Conservation (phyloP, 1,140 invertebrate species). For the Conopomorpha cramerella region DNA sequence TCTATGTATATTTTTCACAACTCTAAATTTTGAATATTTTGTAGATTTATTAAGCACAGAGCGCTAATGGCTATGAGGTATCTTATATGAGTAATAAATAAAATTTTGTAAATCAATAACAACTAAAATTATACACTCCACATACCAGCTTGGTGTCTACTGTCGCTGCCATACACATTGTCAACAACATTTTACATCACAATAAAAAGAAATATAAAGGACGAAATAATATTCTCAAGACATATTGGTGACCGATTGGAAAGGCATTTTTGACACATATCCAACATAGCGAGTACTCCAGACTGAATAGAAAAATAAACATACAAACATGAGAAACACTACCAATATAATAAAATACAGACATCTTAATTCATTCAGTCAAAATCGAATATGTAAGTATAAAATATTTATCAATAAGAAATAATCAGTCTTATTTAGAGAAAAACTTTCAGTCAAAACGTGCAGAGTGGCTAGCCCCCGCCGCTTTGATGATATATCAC, state of each 20-base stretch:
- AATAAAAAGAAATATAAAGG: slow-evolving; percentile 26
- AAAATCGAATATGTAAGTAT: slow-evolving; percentile 56
- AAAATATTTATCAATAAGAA: slow-evolving; percentile 61
- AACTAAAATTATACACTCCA: slow-evolving; percentile 41
- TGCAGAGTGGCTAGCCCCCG: slow-evolving; percentile 27
- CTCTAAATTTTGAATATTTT: slow-evolving; percentile 37
- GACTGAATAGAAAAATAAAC: slow-evolving; percentile 41
- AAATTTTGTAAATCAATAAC: slow-evolving; percentile 56
- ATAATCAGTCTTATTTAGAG: slow-evolving; percentile 64
- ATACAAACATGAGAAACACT: slow-evolving; percentile 39
- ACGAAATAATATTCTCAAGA: slow-evolving; percentile 23
- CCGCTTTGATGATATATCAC: slow-evolving; percentile 56
- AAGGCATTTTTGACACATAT: slow-evolving; percentile 55
- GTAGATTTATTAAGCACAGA: slow-evolving; percentile 38
- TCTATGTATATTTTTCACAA: slow-evolving; percentile 58
- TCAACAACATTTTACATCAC: slow-evolving; percentile 55
- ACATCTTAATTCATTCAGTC: slow-evolving; percentile 56
- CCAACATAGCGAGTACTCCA: slow-evolving; percentile 57
- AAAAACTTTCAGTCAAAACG: slow-evolving; percentile 54
- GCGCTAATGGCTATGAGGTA: slow-evolving; percentile 27
- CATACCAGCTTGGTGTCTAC: slow-evolving; percentile 32
- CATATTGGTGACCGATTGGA: slow-evolving; percentile 46
- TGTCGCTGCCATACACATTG: slow-evolving; percentile 52
- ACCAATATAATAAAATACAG: slow-evolving; percentile 57
- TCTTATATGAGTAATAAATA: slow-evolving; percentile 53